Evolutionary conservation across 2,888 invertebrate genomes (phyloP), one percentile per base, ranked within the genome.

Genomic region (Luperina nickerlii): DNA sequence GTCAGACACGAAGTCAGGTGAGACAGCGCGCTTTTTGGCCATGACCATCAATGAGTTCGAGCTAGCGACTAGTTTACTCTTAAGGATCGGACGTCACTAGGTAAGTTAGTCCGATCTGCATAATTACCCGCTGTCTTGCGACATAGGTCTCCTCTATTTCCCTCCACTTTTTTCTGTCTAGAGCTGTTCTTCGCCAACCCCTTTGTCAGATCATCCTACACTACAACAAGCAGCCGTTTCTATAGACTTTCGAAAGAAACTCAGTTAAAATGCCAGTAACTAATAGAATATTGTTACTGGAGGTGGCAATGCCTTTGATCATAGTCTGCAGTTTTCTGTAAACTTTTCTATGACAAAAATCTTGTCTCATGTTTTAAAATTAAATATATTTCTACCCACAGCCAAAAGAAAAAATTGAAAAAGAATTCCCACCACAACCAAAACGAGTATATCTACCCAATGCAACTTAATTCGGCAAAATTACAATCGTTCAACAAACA

Each of bases 401-500:
- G 1, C 18, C 20, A 51, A 27, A n/a, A 38, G 38, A 13, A 70
- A 75, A 84, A 65, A 27, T 32, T 27, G 38, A 13, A 70, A 75
- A 84, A 65, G 18, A 72, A 68, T 32, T 15, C 32, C 54, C 15
- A 42, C 66, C 76, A 67, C 57, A 76, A 45, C 38, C 62, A 9
- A 66, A 32, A 27, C 72, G 38, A 73, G 72, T 76, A 82, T 78
- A 83, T 75, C 81, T 82, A 69, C 76, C 82, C 48, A 67, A 77
- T 83, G 84, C 69, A 81, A 81, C 81, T 81, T 81, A 81, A 81
- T 81, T 81, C 81, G 81, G 84, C 78, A 84, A 86, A 83, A 88
- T 84, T 80, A 83, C 87, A 86, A 89, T 88, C 84, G 87, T 86
- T 89, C 86, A 81, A 74, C 79, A 81, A 85, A 88, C 84, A 82